Evolutionary conservation across 1,140 invertebrate genomes (phyloP).

Genomic region (Drosophila pruinosa): DNA sequence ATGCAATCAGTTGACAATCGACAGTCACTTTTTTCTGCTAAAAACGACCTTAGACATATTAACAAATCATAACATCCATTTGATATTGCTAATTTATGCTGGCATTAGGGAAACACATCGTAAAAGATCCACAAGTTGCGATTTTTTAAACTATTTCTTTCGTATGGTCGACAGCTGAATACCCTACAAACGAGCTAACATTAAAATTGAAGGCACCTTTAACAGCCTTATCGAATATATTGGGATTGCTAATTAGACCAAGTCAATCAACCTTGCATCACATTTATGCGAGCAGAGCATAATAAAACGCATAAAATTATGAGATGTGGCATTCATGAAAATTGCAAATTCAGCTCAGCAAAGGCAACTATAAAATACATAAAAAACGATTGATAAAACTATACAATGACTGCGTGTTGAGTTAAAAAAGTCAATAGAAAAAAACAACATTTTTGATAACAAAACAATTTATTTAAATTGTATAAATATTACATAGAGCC

Average conservation of each 20-base stretch:
- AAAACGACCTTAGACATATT: constrained; percentile 19
- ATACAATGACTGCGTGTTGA: not conserved
- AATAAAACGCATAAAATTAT: constrained; percentile 53
- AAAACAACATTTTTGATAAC: constrained; percentile 14
- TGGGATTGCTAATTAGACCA: not conserved
- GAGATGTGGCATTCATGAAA: constrained; percentile 66
- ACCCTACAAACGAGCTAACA: too few relatives aligned
- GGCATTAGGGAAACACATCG: constrained; percentile 20
- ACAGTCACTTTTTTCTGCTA: constrained; percentile 14
- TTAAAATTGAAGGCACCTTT: too few relatives aligned
- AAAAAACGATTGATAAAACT: constrained; percentile 12
- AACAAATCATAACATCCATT: constrained; percentile 52
- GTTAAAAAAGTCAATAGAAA: not conserved
- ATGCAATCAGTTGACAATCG: not conserved
- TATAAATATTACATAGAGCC: constrained; percentile 59
- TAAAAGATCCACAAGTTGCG: not conserved
- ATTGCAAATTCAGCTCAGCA: constrained; percentile 56
- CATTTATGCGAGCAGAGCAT: not conserved
- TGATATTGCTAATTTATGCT: constrained; percentile 68
- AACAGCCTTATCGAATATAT: too few relatives aligned
- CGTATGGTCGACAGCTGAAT: not conserved
- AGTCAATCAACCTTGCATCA: not conserved
- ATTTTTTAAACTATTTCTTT: not conserved
- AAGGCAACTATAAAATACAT: not conserved
- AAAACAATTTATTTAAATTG: constrained; percentile 61